Evolutionary conservation across 2,888 invertebrate genomes (phyloP), one percentile per base, ranked within the genome.

Genomic region (Drosophila fungiperda): DNA sequence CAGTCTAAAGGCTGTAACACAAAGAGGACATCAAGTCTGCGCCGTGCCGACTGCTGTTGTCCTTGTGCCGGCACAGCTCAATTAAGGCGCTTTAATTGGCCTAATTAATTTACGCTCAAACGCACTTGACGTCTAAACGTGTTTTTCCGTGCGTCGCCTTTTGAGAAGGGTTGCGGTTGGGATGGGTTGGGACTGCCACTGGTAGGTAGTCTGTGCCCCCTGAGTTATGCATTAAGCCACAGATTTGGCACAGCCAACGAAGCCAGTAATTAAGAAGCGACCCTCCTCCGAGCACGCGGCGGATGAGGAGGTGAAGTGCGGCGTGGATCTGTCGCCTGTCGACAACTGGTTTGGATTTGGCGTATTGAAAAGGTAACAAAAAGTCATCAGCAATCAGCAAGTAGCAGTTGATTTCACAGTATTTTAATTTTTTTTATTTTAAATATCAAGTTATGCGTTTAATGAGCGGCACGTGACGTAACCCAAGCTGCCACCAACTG

Each of bases 81-180:
- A 93, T 92, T 92, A 92, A 91, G 90, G 82, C 83, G 90, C 90
- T 91, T 90, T 93, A 93, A 93, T 93, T 92, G 92, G 90, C 85
- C 91, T 92, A 92, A 93, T 93, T 93, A 92, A 92, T 92, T 92
- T 91, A 89, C 92, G 89, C 92, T 90, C 85, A 90, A 90, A 83
- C 88, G 84, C 90, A 89, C 90, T 87, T 86, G 69, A 86, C 77
- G 82, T 80, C 83, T 91, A 87, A 90, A 87, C 90, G 90, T 87
- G 85, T 84, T 85, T 84, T 77, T 70, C 70, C 81, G 74, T 73
- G 77, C 73, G 68, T 54, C 60, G 50, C 40, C 20, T 42, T 35
- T 52, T 58, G 26, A 69, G 68, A 88, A 86, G 89, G 77, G 84
- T 87, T 87, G 87, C 52, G 65, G 70, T 63, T 48, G 62, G 65